These are phyloP conservation scores for Drosophila paranaensis DNA, from an alignment of 2,888 invertebrate species.

Conservation along the genomic window DNA sequence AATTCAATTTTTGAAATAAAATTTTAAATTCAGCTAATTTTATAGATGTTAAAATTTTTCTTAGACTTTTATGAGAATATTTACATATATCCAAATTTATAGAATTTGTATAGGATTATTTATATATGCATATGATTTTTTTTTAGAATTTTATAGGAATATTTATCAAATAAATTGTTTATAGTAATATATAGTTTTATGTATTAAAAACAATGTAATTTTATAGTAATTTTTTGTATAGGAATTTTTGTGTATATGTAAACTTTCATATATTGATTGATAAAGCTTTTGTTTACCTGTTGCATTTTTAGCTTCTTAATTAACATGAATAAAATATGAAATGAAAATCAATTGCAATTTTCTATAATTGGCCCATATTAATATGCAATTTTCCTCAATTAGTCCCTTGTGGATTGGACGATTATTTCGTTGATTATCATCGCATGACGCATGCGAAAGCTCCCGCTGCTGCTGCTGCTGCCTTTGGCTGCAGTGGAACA, in stretches of 20 bases:
- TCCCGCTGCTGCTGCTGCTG: neutral
- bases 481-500: neutral
- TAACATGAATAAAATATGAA: neutral
- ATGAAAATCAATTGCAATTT: neutral
- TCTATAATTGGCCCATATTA: neutral
- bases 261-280: neutral
- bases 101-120: too few relatives aligned
- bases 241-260: too few relatives aligned
- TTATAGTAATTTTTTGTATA: too few relatives aligned
- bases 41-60: too few relatives aligned
- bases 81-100: too few relatives aligned
- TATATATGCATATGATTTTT: too few relatives aligned
- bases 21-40: too few relatives aligned
- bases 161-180: too few relatives aligned
- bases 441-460: conserved; percentile 34
- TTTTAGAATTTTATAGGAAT: neutral
- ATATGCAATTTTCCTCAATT: neutral
- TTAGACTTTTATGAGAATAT: too few relatives aligned
- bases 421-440: neutral
- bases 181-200: too few relatives aligned
- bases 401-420: neutral
- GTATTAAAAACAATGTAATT: too few relatives aligned
- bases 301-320: neutral
- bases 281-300: neutral
- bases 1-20: too few relatives aligned